Evolutionary conservation across 2,888 invertebrate species (phyloP).

Genomic region (Philhelius pedissequus): DNA sequence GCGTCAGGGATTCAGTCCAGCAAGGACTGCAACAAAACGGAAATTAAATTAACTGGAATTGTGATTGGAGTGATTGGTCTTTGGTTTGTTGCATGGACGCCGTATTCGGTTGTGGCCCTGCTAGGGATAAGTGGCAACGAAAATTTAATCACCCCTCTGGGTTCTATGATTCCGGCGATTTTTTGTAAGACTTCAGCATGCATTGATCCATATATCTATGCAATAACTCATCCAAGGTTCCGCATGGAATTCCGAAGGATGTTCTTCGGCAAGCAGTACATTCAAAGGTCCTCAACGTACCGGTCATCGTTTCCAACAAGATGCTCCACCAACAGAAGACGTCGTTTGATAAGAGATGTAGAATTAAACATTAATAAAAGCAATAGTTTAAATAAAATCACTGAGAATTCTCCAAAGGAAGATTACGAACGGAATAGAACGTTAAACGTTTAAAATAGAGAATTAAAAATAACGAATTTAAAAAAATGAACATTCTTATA

Average conservation of each 20-base stretch:
- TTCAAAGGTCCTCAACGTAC: constrained; percentile 74
- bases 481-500: neutral
- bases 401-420: constrained; percentile 25
- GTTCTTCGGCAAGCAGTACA: constrained; percentile 71
- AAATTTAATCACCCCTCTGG: constrained; percentile 83
- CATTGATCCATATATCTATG: constrained; percentile 89
- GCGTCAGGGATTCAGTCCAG: constrained; percentile 81
- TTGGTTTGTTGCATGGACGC: constrained; percentile 91
- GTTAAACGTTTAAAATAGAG: neutral
- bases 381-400: constrained; percentile 41
- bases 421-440: constrained; percentile 17
- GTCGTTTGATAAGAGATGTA: constrained; percentile 69
- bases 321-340: constrained; percentile 72
- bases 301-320: constrained; percentile 74
- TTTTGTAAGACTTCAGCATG: constrained; percentile 91
- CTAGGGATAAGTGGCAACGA: constrained; percentile 85
- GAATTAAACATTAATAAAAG: constrained; percentile 28
- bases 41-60: constrained; percentile 85
- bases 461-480: neutral
- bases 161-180: constrained; percentile 88
- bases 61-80: constrained; percentile 85
- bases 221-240: constrained; percentile 89
- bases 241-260: constrained; percentile 80
- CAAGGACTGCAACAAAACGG: constrained; percentile 85
- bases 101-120: constrained; percentile 88